Conservation (phyloP, 2,888 invertebrate species). For the Elysia crispata region DNA sequence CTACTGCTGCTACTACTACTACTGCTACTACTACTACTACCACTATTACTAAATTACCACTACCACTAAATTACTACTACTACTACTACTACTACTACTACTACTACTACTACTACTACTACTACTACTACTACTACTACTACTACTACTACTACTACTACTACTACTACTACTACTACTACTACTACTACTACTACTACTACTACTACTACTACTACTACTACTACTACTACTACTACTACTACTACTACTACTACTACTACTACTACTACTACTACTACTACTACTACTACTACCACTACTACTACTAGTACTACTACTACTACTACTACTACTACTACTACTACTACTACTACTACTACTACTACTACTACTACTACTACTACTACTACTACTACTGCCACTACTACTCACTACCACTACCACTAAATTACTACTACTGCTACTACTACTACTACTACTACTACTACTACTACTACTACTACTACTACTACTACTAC, state of each 20-base stretch:
- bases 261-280: constrained; percentile 1
- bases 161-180: constrained; percentile 19
- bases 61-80: not conserved
- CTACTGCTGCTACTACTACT: too few relatives aligned
- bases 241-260: constrained; percentile 4
- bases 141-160: constrained; percentile 17
- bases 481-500: too few relatives aligned
- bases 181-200: constrained; percentile 19
- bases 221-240: constrained; percentile 4
- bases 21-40: too few relatives aligned
- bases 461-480: too few relatives aligned
- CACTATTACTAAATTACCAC: too few relatives aligned
- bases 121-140: constrained; percentile 19
- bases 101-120: constrained; percentile 12
- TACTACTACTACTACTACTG: too few relatives aligned
- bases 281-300: constrained; percentile 4
- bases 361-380: too few relatives aligned
- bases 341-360: too few relatives aligned
- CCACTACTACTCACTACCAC: too few relatives aligned
- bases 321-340: constrained; percentile 1
- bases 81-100: not conserved
- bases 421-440: too few relatives aligned
- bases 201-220: constrained; percentile 15
- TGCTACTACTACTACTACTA: too few relatives aligned
- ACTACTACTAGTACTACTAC: constrained; percentile 1